Base-by-base conservation (phyloP, 2,888 invertebrate species). In the Pseudanteris insignis region DNA sequence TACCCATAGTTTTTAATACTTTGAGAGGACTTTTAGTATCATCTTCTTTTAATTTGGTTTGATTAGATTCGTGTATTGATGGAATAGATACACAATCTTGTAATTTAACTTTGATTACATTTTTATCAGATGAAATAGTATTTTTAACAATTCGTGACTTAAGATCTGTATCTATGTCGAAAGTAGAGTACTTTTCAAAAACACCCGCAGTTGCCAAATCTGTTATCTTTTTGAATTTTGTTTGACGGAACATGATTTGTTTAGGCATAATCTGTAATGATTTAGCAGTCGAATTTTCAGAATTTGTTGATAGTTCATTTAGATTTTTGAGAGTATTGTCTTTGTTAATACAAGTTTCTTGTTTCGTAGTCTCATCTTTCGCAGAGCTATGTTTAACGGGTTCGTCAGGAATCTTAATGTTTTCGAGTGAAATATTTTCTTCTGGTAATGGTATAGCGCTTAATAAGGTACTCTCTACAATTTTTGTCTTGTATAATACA, bases 211-310 rank as follows among this genome's bases (percentile, higher is more conserved):
- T 48, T 7, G 47, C 40, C 12, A 43, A 50, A 59, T 66, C 40
- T 1, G 26, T 28, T 2, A 57, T 53, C 9, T 57, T 55, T 21
- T 51, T 18, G n/a, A 60, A n/a, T 10, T 60, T 63, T 4, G 36
- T 63, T 24, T 69, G 69, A 14, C 73, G 69, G 7, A 73, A 62
- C 25, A 74, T 40, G 11, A 77, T 53, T 28, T 76, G 76, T 26
- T 77, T 75, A 1, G 77, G 72, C 9, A 76, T 70, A 7, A 76
- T 66, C 54, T 76, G 76, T 2, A 77, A 36, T 1, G 53, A 25
- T n/a, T 53, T 47, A 2, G 40, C 46, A 12, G 33, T 12, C n/a
- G 47, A 8, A 2, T 10, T 6, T 25, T 53, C 41, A 8, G 2
- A 21, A 3, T n/a, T 14, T 9, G 37, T 33, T 7, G 26, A 2